Conservation (phyloP, 2,113 vertebrate species). For the Orcinus orca region DNA sequence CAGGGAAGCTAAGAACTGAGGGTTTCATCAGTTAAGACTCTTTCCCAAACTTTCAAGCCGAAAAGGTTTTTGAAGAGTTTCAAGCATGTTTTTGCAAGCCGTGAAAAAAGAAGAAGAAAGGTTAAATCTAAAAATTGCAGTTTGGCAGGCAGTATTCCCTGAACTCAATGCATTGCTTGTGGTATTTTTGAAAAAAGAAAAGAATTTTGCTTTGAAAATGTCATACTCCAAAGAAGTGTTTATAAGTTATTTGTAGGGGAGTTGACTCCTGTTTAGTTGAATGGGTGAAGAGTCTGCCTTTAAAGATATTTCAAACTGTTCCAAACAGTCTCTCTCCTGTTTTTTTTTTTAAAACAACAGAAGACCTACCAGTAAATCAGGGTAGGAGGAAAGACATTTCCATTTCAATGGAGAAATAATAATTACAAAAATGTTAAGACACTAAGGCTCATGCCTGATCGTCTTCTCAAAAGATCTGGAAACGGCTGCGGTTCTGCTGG, state of each 20-base stretch:
- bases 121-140: conserved; percentile 75
- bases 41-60: conserved; percentile 64
- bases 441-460: neutral
- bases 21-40: conserved; percentile 44
- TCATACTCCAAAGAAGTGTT: conserved; percentile 72
- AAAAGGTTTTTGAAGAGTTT: conserved; percentile 70
- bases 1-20: conserved; percentile 1
- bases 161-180: conserved; percentile 75
- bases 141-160: conserved; percentile 76
- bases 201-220: conserved; percentile 78
- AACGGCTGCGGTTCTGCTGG: neutral
- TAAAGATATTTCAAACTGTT: conserved; percentile 67
- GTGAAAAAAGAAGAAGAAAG: conserved; percentile 73
- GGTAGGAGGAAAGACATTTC: conserved; percentile 52
- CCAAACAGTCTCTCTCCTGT: neutral
- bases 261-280: conserved; percentile 72
- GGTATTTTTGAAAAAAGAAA: conserved; percentile 74
- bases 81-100: conserved; percentile 75
- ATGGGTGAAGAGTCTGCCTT: conserved; percentile 67
- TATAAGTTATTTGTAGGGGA: conserved; percentile 73
- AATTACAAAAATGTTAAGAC: conserved; percentile 51
- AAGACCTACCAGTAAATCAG: conserved; percentile 45
- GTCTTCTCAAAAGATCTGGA: neutral
- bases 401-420: conserved; percentile 61
- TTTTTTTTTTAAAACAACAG: neutral